Conservation (phyloP, 2,888 invertebrate species). For the Anorthoa munda region DNA sequence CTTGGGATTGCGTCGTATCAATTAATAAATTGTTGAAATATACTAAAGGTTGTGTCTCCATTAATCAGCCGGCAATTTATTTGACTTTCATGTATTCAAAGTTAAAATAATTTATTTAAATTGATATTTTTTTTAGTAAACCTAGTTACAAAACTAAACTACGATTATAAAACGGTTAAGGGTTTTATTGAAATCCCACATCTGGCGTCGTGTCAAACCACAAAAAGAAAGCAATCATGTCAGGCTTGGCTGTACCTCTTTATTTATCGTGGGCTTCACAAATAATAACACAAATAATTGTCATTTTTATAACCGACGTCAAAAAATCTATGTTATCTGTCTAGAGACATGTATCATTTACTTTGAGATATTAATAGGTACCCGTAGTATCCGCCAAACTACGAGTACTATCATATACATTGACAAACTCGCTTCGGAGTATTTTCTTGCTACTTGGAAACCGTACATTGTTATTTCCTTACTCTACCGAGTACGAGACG, state of each 20-base stretch:
- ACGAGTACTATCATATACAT: background rate
- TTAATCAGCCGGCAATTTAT: constrained; percentile 16
- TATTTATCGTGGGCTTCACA: too few relatives aligned
- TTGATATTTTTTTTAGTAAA: too few relatives aligned
- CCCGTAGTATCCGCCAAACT: too few relatives aligned
- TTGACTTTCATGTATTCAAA: too few relatives aligned
- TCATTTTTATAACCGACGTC: too few relatives aligned
- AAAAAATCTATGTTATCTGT: too few relatives aligned
- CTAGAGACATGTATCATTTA: background rate
- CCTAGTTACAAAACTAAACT: too few relatives aligned
- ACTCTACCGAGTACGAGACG: background rate
- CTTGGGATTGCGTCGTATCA: constrained; percentile 18
- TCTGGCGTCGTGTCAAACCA: constrained; percentile 6
- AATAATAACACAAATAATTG: too few relatives aligned
- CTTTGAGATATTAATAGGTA: background rate
- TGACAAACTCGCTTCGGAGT: background rate
- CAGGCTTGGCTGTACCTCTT: too few relatives aligned
- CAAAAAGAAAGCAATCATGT: background rate
- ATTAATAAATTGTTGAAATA: constrained; percentile 27
- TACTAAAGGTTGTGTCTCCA: constrained; percentile 13
- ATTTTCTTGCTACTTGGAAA: background rate
- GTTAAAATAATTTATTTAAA: too few relatives aligned
- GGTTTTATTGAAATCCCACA: too few relatives aligned
- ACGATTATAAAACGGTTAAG: too few relatives aligned
- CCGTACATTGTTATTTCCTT: background rate